Evolutionary conservation across 2,888 invertebrate genomes (phyloP).

Genomic region (Labia minor): DNA sequence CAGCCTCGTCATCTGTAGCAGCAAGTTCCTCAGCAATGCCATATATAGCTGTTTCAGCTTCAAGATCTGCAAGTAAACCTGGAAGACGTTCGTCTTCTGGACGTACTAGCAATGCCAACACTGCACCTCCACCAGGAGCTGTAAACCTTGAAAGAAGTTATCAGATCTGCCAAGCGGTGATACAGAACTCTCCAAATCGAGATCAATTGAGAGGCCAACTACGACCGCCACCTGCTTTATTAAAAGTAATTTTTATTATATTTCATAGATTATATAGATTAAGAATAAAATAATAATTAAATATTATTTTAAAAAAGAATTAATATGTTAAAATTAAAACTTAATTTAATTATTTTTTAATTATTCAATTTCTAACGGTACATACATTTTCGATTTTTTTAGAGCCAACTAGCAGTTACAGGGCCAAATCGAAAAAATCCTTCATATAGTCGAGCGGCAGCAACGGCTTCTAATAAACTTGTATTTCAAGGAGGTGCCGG

Average conservation of each 20-base stretch:
- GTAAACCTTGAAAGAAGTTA: conserved; percentile 89
- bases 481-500: conserved; percentile 29
- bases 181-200: conserved; percentile 85
- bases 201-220: conserved; percentile 76
- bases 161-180: conserved; percentile 74
- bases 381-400: neutral
- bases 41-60: conserved; percentile 34
- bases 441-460: neutral
- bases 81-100: neutral
- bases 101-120: conserved; percentile 35
- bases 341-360: neutral
- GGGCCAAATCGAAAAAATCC: neutral
- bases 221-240: conserved; percentile 71
- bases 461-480: neutral
- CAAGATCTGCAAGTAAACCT: neutral
- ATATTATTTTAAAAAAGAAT: no score
- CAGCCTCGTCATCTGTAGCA: conserved; percentile 28
- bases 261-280: no score
- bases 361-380: no score
- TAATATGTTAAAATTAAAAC: no score
- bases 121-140: conserved; percentile 76
- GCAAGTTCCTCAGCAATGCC: conserved; percentile 42
- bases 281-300: no score
- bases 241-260: conserved; percentile 30
- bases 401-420: neutral